Evolutionary conservation across 2,797 vertebrate species (phyloP), one percentile per base, ranked within the genome.

Genomic region (Ptychadena robeensis): DNA sequence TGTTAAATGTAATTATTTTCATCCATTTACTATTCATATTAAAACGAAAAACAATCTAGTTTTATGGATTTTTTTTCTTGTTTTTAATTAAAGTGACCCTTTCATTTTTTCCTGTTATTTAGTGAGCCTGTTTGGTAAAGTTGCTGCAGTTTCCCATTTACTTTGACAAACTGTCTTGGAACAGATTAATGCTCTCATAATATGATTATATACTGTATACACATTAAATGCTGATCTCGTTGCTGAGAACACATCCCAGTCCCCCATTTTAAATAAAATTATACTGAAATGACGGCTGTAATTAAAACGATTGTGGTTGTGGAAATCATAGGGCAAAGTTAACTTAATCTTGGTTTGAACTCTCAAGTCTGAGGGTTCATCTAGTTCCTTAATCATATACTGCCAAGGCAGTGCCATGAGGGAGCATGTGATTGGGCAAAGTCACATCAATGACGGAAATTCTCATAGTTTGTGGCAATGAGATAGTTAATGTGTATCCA

Each of bases 1-100:
- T 71, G 67, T 71, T 69, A 71, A 79, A 79, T 61, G 66, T 71
- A 69, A 79, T 79, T 69, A 70, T 70, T 71, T 71, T 79, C 32
- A 70, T 48, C 44, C 66, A 61, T 79, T 79, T 68, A 67, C 40
- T 69, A 68, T 79, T 79, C 67, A 79, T 59, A 79, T 40, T 59
- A 70, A 79, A 70, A 79, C 28, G 44, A 79, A 79, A 79, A 59
- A 79, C 32, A 70, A 69, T 79, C 28, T 59, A 31, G 44, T 79
- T 69, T 79, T 61, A 69, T 69, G 25, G 18, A 66, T 66, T 77
- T 77, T 77, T 32, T 77, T 38, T 40, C 68, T 80, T 81, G 80
- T 35, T 6, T 81, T 81, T 74, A 81, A 81, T 81, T 81, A 81
- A 28, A 68, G 27, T 73, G 63, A 81, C 40, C 71, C 80, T 67